Evolutionary conservation across 2,888 invertebrate species (phyloP), one percentile per base, ranked within the genome.

Genomic region (Anodontia alba): DNA sequence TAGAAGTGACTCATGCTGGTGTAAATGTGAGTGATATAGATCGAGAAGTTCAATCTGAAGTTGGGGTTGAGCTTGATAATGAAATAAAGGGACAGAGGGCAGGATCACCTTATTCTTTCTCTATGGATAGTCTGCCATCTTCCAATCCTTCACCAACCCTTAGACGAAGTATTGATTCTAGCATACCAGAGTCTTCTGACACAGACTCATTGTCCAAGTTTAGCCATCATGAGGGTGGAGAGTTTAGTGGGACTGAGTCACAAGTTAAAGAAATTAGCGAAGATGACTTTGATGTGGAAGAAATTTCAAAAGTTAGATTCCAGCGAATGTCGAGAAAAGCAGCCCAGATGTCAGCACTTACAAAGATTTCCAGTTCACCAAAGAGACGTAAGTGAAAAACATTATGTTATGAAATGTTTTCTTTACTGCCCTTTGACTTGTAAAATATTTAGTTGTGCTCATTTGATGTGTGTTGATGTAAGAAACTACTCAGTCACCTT

Each of bases 111-210:
- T 88, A 86, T 73, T 89, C 89, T n/a, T 79, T 88, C 43, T 89
- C 89, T 31, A 88, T 89, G 87, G 89, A 89, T 43, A 87, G 87
- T 36, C 71, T 89, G 23, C 88, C 89, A 5, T 89, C 89, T n/a
- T 89, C 89, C 10, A 86, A 89, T 79, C 88, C 89, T 12, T 89
- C 89, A 31, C 89, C 89, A 43, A 84, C 86, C 67, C 77, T 84
- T 26, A 54, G 70, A 33, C 75, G 79, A 49, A 68, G 79, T 36
- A 78, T 83, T 36, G 79, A 77, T 62, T 73, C 76, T 23, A 79
- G 80, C 51, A 72, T 76, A 33, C 80, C 73, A 26, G 86, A 87
- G 29, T 87, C 87, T 0, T 84, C 88, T 1, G 89, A 89, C 68
- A 84, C 87, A 1, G 89, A 89, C 33, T 83, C 85, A 12, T n/a